Base-by-base conservation (phyloP, 2,888 invertebrate genomes). In the Phasia obesa region DNA sequence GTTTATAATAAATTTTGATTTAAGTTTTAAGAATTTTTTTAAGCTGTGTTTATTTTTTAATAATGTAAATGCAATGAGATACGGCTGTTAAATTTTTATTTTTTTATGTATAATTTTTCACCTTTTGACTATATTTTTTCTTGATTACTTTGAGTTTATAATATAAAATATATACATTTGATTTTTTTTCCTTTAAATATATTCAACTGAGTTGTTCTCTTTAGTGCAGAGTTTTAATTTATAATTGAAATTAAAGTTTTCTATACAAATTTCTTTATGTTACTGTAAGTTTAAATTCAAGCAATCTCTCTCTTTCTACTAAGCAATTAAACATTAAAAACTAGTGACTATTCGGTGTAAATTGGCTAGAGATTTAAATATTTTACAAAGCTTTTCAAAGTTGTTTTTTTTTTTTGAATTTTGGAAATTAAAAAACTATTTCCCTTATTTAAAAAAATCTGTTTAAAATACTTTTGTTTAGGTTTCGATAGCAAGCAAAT, bases 61-160 rank as follows among this genome's bases (percentile, higher is more conserved):
- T 42, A n/a, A n/a, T 77, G 47, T 84, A 83, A 83, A 81, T 84
- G 81, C 84, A 84, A 62, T 67, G 51, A 77, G 81, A 77, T 83
- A 78, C 83, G 77, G 38, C 70, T 74, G n/a, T 9, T 51, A 59
- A 21, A 49, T 44, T 62, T 65, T 35, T n/a, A 0, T 13, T 75
- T 62, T 49, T 49, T 35, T 57, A 49, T 35, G 25, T n/a, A n/a
- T 69, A 49, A 0, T 17, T 15, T 64, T 67, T 67, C 38, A 74
- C 35, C 21, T 74, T 62, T 67, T 73, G 57, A 44, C 57, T 51
- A 38, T 42, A 42, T 31, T 53, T 17, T 4, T 69, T 59, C 35
- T 35, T 27, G 13, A 69, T 76, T 38, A 65, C 57, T 60, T 73
- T 42, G 42, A 65, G 15, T 59, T 57, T 59, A 49, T 64, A 13